These are phyloP conservation scores for Sigmodon hispidus DNA, from an alignment of 2,113 vertebrate genomes.

Conservation along the genomic window DNA sequence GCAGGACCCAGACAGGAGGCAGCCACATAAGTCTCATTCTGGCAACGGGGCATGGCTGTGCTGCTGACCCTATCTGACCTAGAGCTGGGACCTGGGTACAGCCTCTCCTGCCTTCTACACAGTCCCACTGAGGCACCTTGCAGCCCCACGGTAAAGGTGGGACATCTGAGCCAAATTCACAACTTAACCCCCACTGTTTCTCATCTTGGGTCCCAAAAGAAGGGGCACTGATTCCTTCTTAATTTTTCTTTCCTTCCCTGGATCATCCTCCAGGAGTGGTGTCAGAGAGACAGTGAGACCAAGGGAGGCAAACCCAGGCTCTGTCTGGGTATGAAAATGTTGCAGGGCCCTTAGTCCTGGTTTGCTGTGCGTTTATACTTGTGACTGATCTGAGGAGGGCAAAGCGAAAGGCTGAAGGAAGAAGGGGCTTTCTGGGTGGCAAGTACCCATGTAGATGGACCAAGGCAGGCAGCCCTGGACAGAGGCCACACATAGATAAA, in stretches of 20 bases:
- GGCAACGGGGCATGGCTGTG: background rate
- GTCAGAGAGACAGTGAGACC: background rate
- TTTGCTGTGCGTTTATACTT: background rate
- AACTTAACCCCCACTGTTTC: background rate
- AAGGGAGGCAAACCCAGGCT: too few species aligned
- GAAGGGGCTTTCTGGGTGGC: background rate
- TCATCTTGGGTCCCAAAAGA: background rate
- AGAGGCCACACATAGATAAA: background rate
- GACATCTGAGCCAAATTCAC: rapidly evolving
- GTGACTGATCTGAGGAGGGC: background rate
- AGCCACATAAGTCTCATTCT: background rate
- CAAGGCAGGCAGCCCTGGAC: background rate
- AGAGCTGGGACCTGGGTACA: background rate
- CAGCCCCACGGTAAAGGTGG: background rate
- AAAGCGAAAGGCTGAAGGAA: background rate
- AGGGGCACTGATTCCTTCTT: background rate
- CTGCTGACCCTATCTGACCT: background rate
- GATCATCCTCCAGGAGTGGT: background rate
- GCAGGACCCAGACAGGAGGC: background rate
- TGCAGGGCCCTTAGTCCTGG: background rate
- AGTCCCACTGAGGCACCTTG: background rate
- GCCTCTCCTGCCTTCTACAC: background rate
- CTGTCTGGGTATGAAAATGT: background rate
- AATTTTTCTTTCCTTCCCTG: too few species aligned
- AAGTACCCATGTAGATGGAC: background rate